Conservation (phyloP, 2,888 invertebrate genomes). For the Timandra comae region DNA sequence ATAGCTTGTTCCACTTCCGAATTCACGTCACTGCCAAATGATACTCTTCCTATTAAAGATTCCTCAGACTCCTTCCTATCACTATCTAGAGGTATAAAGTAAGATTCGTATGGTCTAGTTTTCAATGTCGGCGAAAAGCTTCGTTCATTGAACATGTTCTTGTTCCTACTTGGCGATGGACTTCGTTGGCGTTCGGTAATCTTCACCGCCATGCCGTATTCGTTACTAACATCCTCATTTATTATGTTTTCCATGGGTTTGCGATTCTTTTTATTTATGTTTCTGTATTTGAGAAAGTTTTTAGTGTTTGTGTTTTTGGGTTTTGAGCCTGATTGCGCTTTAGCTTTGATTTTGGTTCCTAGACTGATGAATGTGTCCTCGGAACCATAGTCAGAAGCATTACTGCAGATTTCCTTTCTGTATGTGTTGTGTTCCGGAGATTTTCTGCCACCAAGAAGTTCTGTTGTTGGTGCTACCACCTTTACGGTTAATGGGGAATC, state of each 20-base stretch:
- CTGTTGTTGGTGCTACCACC: conserved; percentile 58
- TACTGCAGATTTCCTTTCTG: conserved; percentile 49
- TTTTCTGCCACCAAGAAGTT: conserved; percentile 43
- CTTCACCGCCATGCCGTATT: conserved; percentile 59
- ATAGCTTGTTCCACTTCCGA: conserved; percentile 46
- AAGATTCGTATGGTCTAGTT: conserved; percentile 49
- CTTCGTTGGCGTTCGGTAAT: conserved; percentile 44
- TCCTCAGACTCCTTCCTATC: conserved; percentile 31
- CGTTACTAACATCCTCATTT: conserved; percentile 34
- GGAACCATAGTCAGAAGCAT: conserved; percentile 67
- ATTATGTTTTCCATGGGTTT: conserved; percentile 44
- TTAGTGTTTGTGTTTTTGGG: conserved; percentile 45
- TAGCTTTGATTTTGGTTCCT: conserved; percentile 72
- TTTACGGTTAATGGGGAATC: conserved; percentile 48
- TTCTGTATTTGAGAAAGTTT: conserved; percentile 53
- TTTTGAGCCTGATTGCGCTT: conserved; percentile 56
- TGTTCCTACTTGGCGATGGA: conserved; percentile 42
- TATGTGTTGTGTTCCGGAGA: conserved; percentile 26
- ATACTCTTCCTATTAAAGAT: conserved; percentile 37
- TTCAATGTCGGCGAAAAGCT: conserved; percentile 47
- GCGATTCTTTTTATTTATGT: conserved; percentile 45
- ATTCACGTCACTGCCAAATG: conserved; percentile 40
- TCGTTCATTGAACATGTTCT: conserved; percentile 34
- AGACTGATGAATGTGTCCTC: conserved; percentile 70
- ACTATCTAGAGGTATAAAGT: conserved; percentile 49